Evolutionary conservation across 2,113 vertebrate species (phyloP), one percentile per base, ranked within the genome.

Genomic region (Taxidea taxus): DNA sequence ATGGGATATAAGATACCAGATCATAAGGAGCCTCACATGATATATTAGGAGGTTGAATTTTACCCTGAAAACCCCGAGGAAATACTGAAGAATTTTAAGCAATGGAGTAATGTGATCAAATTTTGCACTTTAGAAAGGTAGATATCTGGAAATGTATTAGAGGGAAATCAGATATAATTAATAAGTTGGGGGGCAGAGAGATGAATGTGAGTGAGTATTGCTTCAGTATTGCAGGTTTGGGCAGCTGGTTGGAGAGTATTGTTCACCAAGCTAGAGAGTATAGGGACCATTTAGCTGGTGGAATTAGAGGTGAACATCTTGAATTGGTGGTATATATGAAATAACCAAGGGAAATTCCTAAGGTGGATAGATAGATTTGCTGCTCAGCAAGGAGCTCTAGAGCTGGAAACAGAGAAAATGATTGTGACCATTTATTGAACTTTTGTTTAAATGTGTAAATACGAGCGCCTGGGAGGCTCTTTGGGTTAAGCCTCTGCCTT

Each of bases 361-460:
- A 51, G 23, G 49, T 82, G 47, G 11, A 70, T 47, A 70, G 34
- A 80, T 72, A 72, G 3, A 74, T 64, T 20, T 94, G 74, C 29
- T 94, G 37, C 47, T 90, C 51, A 87, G 64, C 51, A 92, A 94
- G 44, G 15, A 49, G 39, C 29, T 89, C 5, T 78, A 87, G 49
- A 87, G 42, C 44, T 92, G 31, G 86, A 78, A 68, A 85, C 25
- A 83, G 42, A 84, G 29, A 84, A 94, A 94, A 87, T 91, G 47
- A 88, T 47, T 85, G 44, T 84, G 54, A 80, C 58, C 47, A 49
- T 42, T 94, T 90, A 82, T 10, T 83, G 47, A 62, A 60, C 25
- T 93, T 97, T 85, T 90, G 37, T 70, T 95, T 95, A 93, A 95
- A 84, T 91, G 25, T 80, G 39, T 96, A 64, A 56, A 56, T 64